These are phyloP conservation scores for Halcyon leucocephala DNA, from an alignment of 2,797 vertebrate genomes.

Conservation along the genomic window DNA sequence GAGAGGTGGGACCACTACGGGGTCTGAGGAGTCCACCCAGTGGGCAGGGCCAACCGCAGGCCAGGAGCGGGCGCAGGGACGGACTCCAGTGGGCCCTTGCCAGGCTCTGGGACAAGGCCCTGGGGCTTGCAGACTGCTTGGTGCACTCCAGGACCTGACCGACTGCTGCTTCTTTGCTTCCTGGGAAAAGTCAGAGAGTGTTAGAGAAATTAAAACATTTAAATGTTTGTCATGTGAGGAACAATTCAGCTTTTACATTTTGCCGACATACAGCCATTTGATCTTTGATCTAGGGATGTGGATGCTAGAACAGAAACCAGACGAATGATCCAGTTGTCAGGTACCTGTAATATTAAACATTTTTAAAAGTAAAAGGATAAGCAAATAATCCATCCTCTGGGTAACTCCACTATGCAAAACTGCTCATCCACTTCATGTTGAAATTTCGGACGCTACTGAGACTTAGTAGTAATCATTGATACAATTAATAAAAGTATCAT, in stretches of 20 bases:
- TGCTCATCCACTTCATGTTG: neutral
- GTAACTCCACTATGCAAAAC: neutral
- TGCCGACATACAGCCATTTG: neutral
- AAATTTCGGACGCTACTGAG: neutral
- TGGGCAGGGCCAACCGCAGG: neutral
- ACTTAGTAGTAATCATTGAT: neutral
- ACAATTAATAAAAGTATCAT: neutral
- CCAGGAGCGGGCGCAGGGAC: neutral
- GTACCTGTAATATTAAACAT: neutral
- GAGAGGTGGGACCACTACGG: fast-evolving
- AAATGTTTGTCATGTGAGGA: neutral
- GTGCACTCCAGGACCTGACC: fast-evolving
- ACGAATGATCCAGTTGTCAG: neutral
- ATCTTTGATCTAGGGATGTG: neutral
- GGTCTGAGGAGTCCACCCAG: neutral
- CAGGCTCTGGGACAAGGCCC: fast-evolving
- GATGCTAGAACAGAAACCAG: neutral
- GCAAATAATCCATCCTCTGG: neutral
- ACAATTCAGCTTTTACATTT: slow-evolving; percentile 31
- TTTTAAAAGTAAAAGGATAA: neutral
- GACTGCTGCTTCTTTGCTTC: fast-evolving
- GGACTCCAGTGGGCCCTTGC: fast-evolving
- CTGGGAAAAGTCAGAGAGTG: slow-evolving; percentile 1
- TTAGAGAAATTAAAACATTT: slow-evolving; percentile 18
- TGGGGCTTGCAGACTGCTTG: neutral